These are phyloP conservation scores for Globodera rostochiensis DNA, from an alignment of 1,140 invertebrate genomes.

Conservation along the genomic window DNA sequence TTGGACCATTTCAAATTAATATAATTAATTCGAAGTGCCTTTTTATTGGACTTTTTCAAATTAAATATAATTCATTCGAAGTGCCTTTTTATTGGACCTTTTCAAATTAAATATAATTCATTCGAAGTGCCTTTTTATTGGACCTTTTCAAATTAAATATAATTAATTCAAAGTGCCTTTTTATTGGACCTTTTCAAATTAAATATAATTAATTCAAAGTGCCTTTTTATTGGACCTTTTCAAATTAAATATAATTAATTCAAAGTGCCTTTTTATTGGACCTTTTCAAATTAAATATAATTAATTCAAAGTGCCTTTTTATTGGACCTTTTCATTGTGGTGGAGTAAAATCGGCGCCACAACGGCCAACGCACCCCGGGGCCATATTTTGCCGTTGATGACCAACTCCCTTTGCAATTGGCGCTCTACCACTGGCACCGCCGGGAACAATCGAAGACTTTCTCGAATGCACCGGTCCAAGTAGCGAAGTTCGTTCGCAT, in stretches of 20 bases:
- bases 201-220: too few relatives aligned
- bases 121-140: background rate
- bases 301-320: background rate
- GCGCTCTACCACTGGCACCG: constrained; percentile 68
- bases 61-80: too few relatives aligned
- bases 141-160: constrained; percentile 65
- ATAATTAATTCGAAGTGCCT: too few relatives aligned
- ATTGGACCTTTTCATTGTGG: constrained; percentile 70
- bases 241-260: too few relatives aligned
- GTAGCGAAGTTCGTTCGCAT: constrained; percentile 1
- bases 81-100: too few relatives aligned
- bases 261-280: too few relatives aligned
- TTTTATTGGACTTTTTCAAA: constrained; percentile 65
- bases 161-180: too few relatives aligned
- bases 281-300: background rate
- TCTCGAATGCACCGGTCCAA: constrained; percentile 13
- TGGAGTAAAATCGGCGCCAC: constrained; percentile 75
- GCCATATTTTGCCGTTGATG: constrained; percentile 66
- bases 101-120: too few relatives aligned
- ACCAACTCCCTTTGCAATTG: constrained; percentile 70
- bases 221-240: too few relatives aligned
- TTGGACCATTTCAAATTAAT: constrained; percentile 65
- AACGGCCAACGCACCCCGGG: constrained; percentile 73
- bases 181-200: constrained; percentile 65
- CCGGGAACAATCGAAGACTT: background rate